These are phyloP conservation scores for Cylloceria caligata DNA, from an alignment of 2,888 invertebrate species.

Conservation along the genomic window DNA sequence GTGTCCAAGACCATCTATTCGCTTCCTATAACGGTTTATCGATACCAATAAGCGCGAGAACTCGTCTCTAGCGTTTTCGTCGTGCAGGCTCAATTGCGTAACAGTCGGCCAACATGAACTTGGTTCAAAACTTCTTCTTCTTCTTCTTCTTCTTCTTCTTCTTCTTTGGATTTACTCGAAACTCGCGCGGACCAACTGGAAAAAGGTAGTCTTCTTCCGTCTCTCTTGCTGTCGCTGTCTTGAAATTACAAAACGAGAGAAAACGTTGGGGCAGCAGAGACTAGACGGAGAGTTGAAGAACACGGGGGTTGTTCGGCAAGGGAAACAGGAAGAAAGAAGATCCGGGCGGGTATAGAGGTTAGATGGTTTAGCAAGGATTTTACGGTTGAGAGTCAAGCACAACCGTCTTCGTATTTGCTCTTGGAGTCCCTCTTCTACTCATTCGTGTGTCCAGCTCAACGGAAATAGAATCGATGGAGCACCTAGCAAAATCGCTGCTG, in stretches of 20 bases:
- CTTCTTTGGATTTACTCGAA: slow-evolving; percentile 40
- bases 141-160: slow-evolving; percentile 58
- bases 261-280: slow-evolving; percentile 53
- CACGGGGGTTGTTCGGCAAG: not conserved
- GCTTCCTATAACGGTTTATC: slow-evolving; percentile 75
- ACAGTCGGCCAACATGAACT: slow-evolving; percentile 63
- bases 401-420: not conserved
- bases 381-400: slow-evolving; percentile 16
- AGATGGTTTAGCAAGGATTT: slow-evolving; percentile 7
- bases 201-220: slow-evolving; percentile 31
- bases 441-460: not conserved
- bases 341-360: slow-evolving; percentile 55
- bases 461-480: slow-evolving; percentile 23
- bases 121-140: slow-evolving; percentile 56
- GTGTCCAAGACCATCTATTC: slow-evolving; percentile 50
- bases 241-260: slow-evolving; percentile 64
- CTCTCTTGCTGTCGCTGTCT: slow-evolving; percentile 61
- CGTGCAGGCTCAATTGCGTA: slow-evolving; percentile 57
- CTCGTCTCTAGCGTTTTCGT: slow-evolving; percentile 50
- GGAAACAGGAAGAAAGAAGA: slow-evolving; percentile 53
- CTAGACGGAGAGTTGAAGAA: slow-evolving; percentile 24
- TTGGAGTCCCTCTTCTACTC: not conserved
- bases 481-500: not conserved
- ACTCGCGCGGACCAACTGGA: slow-evolving; percentile 30
- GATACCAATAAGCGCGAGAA: slow-evolving; percentile 77